Conservation (phyloP, 2,888 invertebrate species). For the Clostera curtula region DNA sequence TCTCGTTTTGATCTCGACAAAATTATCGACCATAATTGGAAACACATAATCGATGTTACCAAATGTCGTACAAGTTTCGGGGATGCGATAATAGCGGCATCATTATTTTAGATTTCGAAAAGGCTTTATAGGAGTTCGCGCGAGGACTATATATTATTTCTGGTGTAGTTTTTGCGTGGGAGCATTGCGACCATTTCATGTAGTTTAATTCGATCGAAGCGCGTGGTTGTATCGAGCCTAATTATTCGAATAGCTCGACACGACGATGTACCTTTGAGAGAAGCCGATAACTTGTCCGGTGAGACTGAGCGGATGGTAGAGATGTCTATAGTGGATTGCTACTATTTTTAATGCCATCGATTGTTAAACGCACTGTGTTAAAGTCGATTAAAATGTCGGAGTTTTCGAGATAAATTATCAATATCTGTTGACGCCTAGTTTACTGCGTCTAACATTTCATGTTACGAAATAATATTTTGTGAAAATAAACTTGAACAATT, state of each 20-base stretch:
- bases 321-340: conserved; percentile 9
- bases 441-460: no score
- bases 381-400: no score
- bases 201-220: conserved; percentile 59
- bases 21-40: conserved; percentile 38
- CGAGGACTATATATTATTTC: conserved; percentile 40
- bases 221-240: conserved; percentile 57
- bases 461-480: no score
- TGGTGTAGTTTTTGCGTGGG: conserved; percentile 28
- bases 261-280: conserved; percentile 53
- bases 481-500: no score
- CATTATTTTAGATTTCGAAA: conserved; percentile 29
- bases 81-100: conserved; percentile 24
- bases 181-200: conserved; percentile 52
- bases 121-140: conserved; percentile 38
- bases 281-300: conserved; percentile 48
- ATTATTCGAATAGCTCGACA: conserved; percentile 70
- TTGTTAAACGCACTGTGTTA: no score
- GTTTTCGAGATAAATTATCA: no score
- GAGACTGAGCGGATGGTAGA: conserved; percentile 29
- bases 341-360: no score
- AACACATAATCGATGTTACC: conserved; percentile 36
- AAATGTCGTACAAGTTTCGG: conserved; percentile 27
- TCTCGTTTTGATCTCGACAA: conserved; percentile 39
- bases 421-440: no score